Evolutionary conservation across 2,797 vertebrate species (phyloP), one percentile per base, ranked within the genome.

Genomic region (Rhinichthys osculus): DNA sequence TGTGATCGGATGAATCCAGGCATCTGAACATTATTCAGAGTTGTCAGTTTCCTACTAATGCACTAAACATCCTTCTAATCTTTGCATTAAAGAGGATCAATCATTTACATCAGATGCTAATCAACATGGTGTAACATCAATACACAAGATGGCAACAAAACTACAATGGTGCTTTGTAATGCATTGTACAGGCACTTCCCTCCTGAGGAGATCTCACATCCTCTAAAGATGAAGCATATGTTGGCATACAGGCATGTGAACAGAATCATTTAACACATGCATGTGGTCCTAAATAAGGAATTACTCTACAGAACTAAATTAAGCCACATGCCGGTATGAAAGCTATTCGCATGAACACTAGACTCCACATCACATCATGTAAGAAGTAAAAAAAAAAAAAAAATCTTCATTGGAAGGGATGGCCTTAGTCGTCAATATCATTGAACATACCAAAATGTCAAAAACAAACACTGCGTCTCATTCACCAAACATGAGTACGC

Each of bases 101-200:
- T 69, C 14, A 7, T 82, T 40, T 38, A 82, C 35, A 71, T 82
- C 66, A 54, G 33, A 82, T 42, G 47, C 21, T 71, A 82, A 71
- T 82, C 67, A 57, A 76, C 59, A 66, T 23, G 14, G 40, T 52
- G 59, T 38, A 66, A 73, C 71, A 74, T 47, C 54, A 64, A 66
- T 66, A 8, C 72, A 76, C n/a, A 73, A 59, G 21, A 70, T 11
- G 21, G 50, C 67, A 72, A 27, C 27, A 27, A 27, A 54, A 71
- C 47, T 42, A 81, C 64, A 69, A 38, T 35, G 35, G 50, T 27
- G 67, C 11, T 57, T 70, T 71, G 52, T 72, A 52, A 81, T 27
- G 47, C 27, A 81, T 8, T 8, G 1, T 17, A 42, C 80, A 57
- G 23, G 35, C 67, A 30, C 33, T 73, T 64, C 9, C 54, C 30